Evolutionary conservation across 2,888 invertebrate genomes (phyloP), one percentile per base, ranked within the genome.

Genomic region (Thera obeliscata): DNA sequence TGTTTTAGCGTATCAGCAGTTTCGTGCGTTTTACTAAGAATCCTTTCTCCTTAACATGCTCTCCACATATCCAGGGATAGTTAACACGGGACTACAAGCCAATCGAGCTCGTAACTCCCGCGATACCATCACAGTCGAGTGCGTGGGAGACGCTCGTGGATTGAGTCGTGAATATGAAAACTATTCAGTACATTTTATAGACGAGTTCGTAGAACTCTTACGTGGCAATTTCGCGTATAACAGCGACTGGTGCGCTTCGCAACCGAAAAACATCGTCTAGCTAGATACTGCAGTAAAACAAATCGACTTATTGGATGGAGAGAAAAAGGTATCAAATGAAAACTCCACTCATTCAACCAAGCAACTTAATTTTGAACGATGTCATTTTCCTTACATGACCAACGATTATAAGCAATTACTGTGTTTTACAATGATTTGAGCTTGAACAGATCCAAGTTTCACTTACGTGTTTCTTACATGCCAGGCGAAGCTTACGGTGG

Each of bases 101-200:
- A 65, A 67, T 61, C 71, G 70, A 60, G 72, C 72, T 75, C 76
- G 77, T 78, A 78, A 76, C 75, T 78, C 66, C 68, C 66, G 54
- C 68, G 77, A 77, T 76, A 77, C 66, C 73, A 76, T 78, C 77
- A 71, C 55, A 49, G 62, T 12, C 22, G 35, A 12, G 48, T 61
- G 74, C 68, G 78, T 76, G 76, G 76, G 77, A 62, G 75, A 61
- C 22, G 56, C 22, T 55, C 61, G 36, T 48, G 52, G 68, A 74
- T 74, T 71, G 71, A 74, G 71, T 55, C 65, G 70, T 74, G 64
- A 67, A 61, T 59, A 55, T 48, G 5, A 46, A 22, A 41, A 56
- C 6, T 41, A 43, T 57, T 41, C 22, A 61, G 54, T 2, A 12
- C 49, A 50, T 5, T 38, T 46, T 46, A 46, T 46, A 9, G 43